Evolutionary conservation across 2,888 invertebrate genomes (phyloP), one percentile per base, ranked within the genome.

Genomic region (Drosophila buzzatii): DNA sequence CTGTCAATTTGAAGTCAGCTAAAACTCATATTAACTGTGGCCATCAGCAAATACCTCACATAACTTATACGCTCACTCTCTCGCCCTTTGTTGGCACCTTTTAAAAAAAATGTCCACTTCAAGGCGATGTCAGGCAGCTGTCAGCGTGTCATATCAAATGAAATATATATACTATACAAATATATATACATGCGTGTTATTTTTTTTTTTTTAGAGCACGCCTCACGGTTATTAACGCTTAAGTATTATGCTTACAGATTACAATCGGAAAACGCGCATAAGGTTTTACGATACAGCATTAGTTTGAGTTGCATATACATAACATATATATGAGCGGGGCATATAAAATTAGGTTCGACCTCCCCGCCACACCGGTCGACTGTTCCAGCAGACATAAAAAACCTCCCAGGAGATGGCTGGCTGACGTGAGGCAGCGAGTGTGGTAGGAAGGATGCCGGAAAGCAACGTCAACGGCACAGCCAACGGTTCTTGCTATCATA

Each of bases 191-290:
- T 23, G 10, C 31, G 31, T 37, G 18, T 6, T 27, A 27, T 27
- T 27, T 5, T 41, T 8, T 41, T 16, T 23, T 39, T 3, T n/a
- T 33, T 7, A 35, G 41, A 44, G 9, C 37, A 33, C 27, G 56
- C 44, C 60, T 57, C 66, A 79, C 75, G 76, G 65, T 66, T 76
- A 76, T 82, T 80, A 67, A 67, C 67, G 68, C 47, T 68, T 56
- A 82, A 73, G 66, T 70, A 81, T 82, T 73, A 76, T 42, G 64
- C 64, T 62, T 70, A 81, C 68, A 85, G 85, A 85, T 85, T 85
- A 87, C 87, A 89, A 85, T 85, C 89, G 89, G 87, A 81, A 85
- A 89, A 89, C 74, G 74, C 76, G 79, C 87, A 84, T 81, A 79
- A 76, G 87, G 79, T 81, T 87, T 85, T 84, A 83, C 86, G 83